Evolutionary conservation across 2,113 vertebrate genomes (phyloP), one percentile per base, ranked within the genome.

Genomic region (Nycticorax nycticorax): DNA sequence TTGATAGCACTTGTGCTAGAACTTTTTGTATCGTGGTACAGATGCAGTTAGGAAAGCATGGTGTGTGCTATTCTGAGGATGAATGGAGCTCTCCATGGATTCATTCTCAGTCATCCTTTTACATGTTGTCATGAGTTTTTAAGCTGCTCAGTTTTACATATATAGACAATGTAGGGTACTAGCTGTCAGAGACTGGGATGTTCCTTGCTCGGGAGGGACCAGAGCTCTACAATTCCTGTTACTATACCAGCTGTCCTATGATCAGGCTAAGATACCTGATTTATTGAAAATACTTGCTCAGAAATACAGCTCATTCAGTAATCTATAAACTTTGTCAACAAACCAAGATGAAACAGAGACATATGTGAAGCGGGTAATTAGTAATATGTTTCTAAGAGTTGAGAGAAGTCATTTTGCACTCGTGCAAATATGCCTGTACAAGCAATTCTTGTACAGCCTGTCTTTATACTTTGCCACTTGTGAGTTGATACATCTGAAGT

Each of bases 381-480:
- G 90, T 50, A 52, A 23, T n/a, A 47, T 92, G 66, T 94, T 95
- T 91, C 43, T 88, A 30, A 76, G 81, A 89, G 74, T 23, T 87
- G 62, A 89, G 83, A 68, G 62, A 80, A 96, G 84, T 94, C 23
- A 39, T 89, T 91, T 69, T 91, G 67, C 62, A 20, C 89, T 91
- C 55, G 28, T 7, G 22, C 47, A 62, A 91, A 87, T 95, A 57
- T 0, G 41, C 85, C 80, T 89, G 57, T 87, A 76, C 48, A 69
- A 56, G 57, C 71, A 76, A 66, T 97, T 94, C 74, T 75, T 79
- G 71, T 87, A 79, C 87, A 95, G 89, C 66, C 71, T 95, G 91
- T 92, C 91, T 95, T 96, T 95, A 89, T 82, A 64, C 86, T 93
- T 82, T 59, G 59, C 92, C 74, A 43, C 78, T 91, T 92, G 62